phyloP scores from a whole-genome alignment of 2,888 invertebrate genomes.

The Lacanobia oleracea region DNA sequence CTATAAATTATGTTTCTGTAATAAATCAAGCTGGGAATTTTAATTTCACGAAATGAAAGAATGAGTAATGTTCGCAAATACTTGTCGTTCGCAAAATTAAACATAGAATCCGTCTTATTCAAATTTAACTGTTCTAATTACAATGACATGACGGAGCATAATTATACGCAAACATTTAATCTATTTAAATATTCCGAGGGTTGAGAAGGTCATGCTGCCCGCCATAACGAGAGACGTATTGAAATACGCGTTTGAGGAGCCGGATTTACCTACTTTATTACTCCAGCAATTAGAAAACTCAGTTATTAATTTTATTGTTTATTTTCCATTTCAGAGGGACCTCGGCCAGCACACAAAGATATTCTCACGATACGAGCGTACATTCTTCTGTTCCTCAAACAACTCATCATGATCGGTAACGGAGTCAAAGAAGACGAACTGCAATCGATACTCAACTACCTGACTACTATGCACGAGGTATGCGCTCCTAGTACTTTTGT shows the following conservation, averaged over 20 bases:
- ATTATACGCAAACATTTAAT: slow-evolving; percentile 56
- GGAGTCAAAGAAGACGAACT: slow-evolving; percentile 99
- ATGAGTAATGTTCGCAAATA: slow-evolving; percentile 24
- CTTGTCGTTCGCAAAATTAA: slow-evolving; percentile 15
- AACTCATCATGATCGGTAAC: slow-evolving; percentile 98
- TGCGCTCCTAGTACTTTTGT: slow-evolving; percentile 68
- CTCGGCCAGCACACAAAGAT: slow-evolving; percentile 98
- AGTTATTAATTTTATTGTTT: neutral
- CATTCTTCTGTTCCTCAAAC: slow-evolving; percentile 98
- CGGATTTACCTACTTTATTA: neutral
- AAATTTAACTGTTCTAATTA: slow-evolving; percentile 43
- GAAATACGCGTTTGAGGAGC: slow-evolving; percentile 5
- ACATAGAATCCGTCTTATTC: slow-evolving; percentile 38
- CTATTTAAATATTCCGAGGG: slow-evolving; percentile 48
- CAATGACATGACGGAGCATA: slow-evolving; percentile 49
- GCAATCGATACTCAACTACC: slow-evolving; percentile 99
- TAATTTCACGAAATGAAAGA: slow-evolving; percentile 27
- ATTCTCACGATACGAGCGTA: slow-evolving; percentile 98
- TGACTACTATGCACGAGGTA: slow-evolving; percentile 99
- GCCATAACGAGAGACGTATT: slow-evolving; percentile 2
- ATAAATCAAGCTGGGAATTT: slow-evolving; percentile 7
- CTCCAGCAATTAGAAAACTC: neutral
- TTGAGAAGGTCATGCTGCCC: slow-evolving; percentile 12
- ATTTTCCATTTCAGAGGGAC: slow-evolving; percentile 93
- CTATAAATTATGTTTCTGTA: slow-evolving; percentile 28